Conservation (phyloP, 2,797 vertebrate genomes). For the Epinephelus coioides region DNA sequence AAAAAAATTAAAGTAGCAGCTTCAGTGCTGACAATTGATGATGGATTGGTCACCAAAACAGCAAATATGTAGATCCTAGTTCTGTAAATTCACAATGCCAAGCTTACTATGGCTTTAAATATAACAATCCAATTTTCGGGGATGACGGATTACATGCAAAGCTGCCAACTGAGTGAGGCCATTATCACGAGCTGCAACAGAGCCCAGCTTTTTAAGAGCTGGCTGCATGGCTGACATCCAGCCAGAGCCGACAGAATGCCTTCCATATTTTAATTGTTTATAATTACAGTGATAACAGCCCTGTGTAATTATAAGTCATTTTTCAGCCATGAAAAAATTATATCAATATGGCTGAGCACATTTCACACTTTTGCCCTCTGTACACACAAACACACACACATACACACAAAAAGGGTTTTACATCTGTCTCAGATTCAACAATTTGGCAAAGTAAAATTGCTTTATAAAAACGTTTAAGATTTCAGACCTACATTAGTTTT, state of each 20-base stretch:
- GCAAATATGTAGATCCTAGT: neutral
- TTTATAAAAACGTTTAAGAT: neutral
- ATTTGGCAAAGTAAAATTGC: neutral
- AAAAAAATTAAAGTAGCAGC: neutral
- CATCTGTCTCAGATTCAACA: neutral
- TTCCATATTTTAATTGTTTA: slow-evolving; percentile 33
- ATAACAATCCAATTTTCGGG: neutral
- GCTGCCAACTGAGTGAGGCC: slow-evolving; percentile 1
- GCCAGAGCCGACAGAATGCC: slow-evolving; percentile 12
- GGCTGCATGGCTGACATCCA: neutral
- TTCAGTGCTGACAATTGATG: neutral
- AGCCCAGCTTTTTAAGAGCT: slow-evolving; percentile 7
- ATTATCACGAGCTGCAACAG: neutral
- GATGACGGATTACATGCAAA: neutral
- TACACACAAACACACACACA: neutral
- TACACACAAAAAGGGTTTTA: neutral
- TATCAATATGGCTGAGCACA: neutral
- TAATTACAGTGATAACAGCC: slow-evolving; percentile 25
- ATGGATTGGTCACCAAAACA: neutral
- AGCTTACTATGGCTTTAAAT: neutral
- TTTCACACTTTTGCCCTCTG: neutral
- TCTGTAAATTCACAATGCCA: neutral
- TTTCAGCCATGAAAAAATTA: slow-evolving; percentile 6
- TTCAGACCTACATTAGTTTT: neutral
- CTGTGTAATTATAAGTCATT: slow-evolving; percentile 10